These are phyloP conservation scores for Agriopis leucophaearia DNA, from an alignment of 2,888 invertebrate species.

Conservation along the genomic window DNA sequence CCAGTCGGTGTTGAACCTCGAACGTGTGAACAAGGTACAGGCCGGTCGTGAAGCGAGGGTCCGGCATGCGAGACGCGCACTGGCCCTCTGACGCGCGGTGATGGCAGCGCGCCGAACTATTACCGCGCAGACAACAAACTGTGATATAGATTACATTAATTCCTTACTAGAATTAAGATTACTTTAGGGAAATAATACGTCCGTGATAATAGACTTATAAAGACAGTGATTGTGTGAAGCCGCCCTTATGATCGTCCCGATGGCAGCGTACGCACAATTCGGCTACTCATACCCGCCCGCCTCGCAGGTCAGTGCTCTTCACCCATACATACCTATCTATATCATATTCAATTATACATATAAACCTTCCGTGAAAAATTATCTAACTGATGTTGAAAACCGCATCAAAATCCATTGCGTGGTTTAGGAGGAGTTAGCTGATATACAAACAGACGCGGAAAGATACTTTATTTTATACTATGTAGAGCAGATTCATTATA, in stretches of 20 bases:
- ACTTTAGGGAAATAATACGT: slow-evolving; percentile 71
- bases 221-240: slow-evolving; percentile 85
- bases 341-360: background rate
- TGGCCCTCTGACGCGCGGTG: slow-evolving; percentile 78
- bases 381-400: too few relatives aligned
- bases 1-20: slow-evolving; percentile 82
- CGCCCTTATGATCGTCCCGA: slow-evolving; percentile 86
- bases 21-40: slow-evolving; percentile 76
- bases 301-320: slow-evolving; percentile 91
- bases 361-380: too few relatives aligned
- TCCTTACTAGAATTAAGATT: slow-evolving; percentile 66
- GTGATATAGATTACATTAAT: slow-evolving; percentile 80
- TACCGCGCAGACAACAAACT: slow-evolving; percentile 79
- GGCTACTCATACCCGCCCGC: slow-evolving; percentile 97
- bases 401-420: too few relatives aligned
- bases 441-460: too few relatives aligned
- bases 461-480: too few relatives aligned
- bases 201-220: slow-evolving; percentile 80
- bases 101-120: slow-evolving; percentile 82
- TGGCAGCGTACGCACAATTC: slow-evolving; percentile 95
- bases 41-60: slow-evolving; percentile 68
- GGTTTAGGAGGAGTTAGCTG: too few relatives aligned
- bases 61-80: slow-evolving; percentile 78
- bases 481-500: too few relatives aligned
- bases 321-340: background rate